Conservation (phyloP, 2,113 vertebrate genomes). For the Nanorana parkeri region DNA sequence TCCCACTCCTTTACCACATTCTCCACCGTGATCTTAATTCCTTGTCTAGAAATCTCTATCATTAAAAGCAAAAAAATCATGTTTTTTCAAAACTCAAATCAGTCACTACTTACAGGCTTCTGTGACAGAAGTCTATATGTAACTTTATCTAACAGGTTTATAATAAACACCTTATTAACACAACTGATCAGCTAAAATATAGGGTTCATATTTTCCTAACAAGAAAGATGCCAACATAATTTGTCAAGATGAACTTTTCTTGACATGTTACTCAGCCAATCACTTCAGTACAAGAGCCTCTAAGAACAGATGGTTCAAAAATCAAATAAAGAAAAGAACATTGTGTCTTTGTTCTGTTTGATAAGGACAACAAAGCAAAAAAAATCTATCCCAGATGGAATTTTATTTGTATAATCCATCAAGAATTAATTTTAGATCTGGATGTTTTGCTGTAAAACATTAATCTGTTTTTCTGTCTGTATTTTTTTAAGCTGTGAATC, state of each 20-base stretch:
- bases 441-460: conserved; percentile 33
- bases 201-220: not conserved
- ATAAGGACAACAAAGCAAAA: conserved; percentile 37
- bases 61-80: too few species aligned
- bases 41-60: too few species aligned
- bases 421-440: conserved; percentile 49
- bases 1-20: too few species aligned
- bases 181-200: not conserved
- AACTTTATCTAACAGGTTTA: too few species aligned
- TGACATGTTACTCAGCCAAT: conserved; percentile 44
- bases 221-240: conserved; percentile 13
- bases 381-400: conserved; percentile 53
- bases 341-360: conserved; percentile 47
- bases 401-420: conserved; percentile 53
- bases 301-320: conserved; percentile 54
- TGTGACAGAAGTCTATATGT: too few species aligned
- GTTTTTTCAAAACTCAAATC: too few species aligned
- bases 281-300: conserved; percentile 32
- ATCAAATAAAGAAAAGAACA: conserved; percentile 45
- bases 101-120: too few species aligned
- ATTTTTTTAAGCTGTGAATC: conserved; percentile 9
- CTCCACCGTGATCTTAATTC: too few species aligned
- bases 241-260: conserved; percentile 50
- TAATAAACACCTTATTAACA: too few species aligned
- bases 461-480: conserved; percentile 10